Conservation (phyloP, 2,113 vertebrate species). For the Ochotona princeps region DNA sequence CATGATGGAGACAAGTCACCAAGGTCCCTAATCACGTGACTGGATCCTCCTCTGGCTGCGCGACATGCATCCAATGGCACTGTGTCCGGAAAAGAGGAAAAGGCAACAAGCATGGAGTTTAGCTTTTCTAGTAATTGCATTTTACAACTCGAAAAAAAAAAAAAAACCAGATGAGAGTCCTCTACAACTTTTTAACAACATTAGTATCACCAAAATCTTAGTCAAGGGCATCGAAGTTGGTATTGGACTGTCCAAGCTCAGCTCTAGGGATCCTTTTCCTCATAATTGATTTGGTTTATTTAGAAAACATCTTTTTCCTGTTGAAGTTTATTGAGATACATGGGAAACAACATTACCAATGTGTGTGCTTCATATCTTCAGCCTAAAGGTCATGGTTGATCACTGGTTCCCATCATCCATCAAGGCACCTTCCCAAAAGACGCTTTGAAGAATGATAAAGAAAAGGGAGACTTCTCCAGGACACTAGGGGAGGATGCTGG, state of each 20-base stretch:
- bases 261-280: background rate
- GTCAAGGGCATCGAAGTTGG: background rate
- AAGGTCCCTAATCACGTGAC: background rate
- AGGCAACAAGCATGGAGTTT: background rate
- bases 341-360: background rate
- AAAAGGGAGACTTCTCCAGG: background rate
- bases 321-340: background rate
- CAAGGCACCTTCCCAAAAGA: background rate
- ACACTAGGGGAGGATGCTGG: background rate
- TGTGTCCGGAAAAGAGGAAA: background rate
- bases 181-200: background rate
- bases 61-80: background rate
- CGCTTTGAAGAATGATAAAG: background rate
- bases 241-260: background rate
- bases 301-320: conserved; percentile 13
- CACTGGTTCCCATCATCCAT: background rate
- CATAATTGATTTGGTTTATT: background rate
- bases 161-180: background rate
- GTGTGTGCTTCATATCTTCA: background rate
- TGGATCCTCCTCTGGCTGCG: background rate
- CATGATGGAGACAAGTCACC: background rate
- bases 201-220: background rate
- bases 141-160: background rate
- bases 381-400: background rate
- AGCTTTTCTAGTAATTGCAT: background rate